Conservation (phyloP, 2,797 vertebrate species). For the Schizopygopsis pylzovi region DNA sequence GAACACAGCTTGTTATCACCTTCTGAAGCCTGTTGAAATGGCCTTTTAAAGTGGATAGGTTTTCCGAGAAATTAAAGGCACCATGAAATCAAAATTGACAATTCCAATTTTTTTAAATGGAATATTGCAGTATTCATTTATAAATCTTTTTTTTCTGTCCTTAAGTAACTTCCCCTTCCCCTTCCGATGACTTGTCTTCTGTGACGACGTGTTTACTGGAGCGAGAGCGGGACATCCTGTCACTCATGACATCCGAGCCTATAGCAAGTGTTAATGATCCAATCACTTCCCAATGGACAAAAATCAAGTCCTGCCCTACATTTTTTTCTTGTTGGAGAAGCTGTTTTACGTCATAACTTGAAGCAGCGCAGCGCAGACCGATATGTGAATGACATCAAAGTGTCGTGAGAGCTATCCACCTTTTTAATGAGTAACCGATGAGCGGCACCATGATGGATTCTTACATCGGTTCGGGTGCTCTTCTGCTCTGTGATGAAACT, state of each 20-base stretch:
- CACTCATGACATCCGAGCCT: neutral
- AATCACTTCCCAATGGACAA: neutral
- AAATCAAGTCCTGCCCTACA: neutral
- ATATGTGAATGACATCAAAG: too few species aligned
- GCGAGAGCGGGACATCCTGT: neutral
- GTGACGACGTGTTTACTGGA: neutral
- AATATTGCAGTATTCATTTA: neutral
- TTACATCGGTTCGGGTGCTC: too few species aligned
- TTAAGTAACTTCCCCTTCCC: neutral
- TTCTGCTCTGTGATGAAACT: too few species aligned
- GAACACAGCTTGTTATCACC: conserved; percentile 11
- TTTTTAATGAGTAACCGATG: too few species aligned
- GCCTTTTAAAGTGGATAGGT: conserved; percentile 10
- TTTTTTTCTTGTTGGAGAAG: neutral
- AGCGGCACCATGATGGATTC: too few species aligned
- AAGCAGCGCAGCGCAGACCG: too few species aligned
- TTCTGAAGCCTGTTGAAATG: conserved; percentile 21
- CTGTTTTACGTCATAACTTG: neutral
- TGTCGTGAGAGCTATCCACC: too few species aligned
- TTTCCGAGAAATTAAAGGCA: conserved; percentile 3
- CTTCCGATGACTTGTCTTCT: neutral
- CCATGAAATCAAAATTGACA: neutral
- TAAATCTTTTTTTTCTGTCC: neutral
- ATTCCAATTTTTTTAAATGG: neutral
- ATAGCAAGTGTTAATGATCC: neutral